These are phyloP conservation scores for Cirrhinus molitorella DNA, from an alignment of 2,797 vertebrate genomes.

Conservation along the genomic window DNA sequence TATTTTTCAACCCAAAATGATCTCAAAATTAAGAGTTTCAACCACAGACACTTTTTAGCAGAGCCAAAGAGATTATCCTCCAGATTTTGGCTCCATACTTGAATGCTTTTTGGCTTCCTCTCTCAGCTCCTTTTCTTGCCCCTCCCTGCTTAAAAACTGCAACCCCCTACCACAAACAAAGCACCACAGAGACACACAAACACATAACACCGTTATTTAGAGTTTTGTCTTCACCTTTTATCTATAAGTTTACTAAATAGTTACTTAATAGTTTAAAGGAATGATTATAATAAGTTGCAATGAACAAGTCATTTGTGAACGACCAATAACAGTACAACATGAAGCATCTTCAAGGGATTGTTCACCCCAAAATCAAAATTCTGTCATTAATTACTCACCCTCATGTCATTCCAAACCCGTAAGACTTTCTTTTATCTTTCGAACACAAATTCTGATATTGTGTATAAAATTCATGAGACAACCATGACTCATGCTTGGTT, in stretches of 20 bases:
- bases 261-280: background rate
- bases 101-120: slow-evolving; percentile 45
- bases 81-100: slow-evolving; percentile 42
- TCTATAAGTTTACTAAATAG: background rate
- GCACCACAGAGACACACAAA: slow-evolving; percentile 32
- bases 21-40: slow-evolving; percentile 62
- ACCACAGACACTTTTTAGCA: slow-evolving; percentile 61
- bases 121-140: slow-evolving; percentile 22
- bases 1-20: slow-evolving; percentile 61
- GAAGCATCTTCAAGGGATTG: too few relatives aligned
- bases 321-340: too few relatives aligned
- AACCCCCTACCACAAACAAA: slow-evolving; percentile 3
- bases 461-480: too few relatives aligned
- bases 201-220: slow-evolving; percentile 25
- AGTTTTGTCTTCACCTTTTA: background rate
- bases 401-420: too few relatives aligned
- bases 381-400: too few relatives aligned
- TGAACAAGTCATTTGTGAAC: too few relatives aligned
- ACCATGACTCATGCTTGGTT: too few relatives aligned
- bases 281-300: background rate
- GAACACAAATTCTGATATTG: too few relatives aligned
- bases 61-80: slow-evolving; percentile 61
- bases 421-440: too few relatives aligned
- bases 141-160: slow-evolving; percentile 24
- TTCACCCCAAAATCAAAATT: too few relatives aligned